These are phyloP conservation scores for Mizuhopecten yessoensis DNA, from an alignment of 1,140 invertebrate genomes.

Conservation along the genomic window DNA sequence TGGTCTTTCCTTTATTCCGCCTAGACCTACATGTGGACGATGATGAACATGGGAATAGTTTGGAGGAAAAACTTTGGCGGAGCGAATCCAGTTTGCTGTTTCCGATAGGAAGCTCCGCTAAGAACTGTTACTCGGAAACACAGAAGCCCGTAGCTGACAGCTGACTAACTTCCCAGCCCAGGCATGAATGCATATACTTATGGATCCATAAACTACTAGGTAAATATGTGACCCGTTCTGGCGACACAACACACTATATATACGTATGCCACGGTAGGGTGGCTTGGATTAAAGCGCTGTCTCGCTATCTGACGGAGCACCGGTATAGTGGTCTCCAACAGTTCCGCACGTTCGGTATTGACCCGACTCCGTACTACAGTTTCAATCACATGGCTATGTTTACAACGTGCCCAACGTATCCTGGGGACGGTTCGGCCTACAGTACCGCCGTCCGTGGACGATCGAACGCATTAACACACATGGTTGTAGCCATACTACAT, in stretches of 20 bases:
- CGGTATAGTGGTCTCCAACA: not conserved
- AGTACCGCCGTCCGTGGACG: not conserved
- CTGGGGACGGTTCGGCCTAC: not conserved
- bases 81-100: slow-evolving; percentile 74
- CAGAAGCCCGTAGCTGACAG: not conserved
- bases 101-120: slow-evolving; percentile 43
- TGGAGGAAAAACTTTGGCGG: slow-evolving; percentile 63
- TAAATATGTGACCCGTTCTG: slow-evolving; percentile 22
- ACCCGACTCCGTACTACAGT: not conserved
- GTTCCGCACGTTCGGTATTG: not conserved
- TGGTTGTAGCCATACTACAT: not conserved
- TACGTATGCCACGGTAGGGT: not conserved
- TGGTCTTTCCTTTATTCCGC: slow-evolving; percentile 51
- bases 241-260: not conserved
- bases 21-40: slow-evolving; percentile 54
- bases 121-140: not conserved
- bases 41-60: slow-evolving; percentile 55
- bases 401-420: not conserved
- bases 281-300: not conserved
- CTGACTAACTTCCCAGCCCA: slow-evolving; percentile 23
- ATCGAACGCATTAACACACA: not conserved
- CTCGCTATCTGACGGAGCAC: not conserved
- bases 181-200: slow-evolving; percentile 13
- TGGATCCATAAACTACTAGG: slow-evolving; percentile 1
- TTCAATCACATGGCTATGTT: slow-evolving; percentile 3